Evolutionary conservation across 2,113 vertebrate genomes (phyloP).

Genomic region (Ciconia stormi): DNA sequence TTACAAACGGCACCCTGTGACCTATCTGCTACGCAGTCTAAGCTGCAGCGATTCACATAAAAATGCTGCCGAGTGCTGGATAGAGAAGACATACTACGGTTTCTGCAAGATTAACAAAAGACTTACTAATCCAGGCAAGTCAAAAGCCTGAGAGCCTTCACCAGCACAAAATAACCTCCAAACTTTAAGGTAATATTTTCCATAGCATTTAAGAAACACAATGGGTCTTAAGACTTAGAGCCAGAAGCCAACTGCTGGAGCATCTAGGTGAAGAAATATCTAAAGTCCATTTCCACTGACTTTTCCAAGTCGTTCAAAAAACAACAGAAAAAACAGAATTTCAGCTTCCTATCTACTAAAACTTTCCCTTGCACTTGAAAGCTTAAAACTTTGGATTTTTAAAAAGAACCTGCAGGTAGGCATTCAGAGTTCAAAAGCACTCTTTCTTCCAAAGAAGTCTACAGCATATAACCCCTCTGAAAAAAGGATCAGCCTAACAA

Average conservation of each 20-base stretch:
- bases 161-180: not conserved
- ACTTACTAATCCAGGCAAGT: not conserved
- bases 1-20: not conserved
- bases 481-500: not conserved
- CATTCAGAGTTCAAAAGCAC: not conserved
- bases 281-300: not conserved
- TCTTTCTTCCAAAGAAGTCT: not conserved
- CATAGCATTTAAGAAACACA: not conserved
- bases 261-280: not conserved
- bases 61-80: not conserved
- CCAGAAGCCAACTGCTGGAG: not conserved
- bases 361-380: not conserved
- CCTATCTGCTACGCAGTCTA: not conserved
- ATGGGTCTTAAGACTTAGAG: not conserved
- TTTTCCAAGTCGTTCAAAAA: not conserved
- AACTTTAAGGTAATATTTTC: not conserved
- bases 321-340: not conserved
- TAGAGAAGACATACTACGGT: fast-evolving
- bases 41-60: not conserved
- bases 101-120: not conserved
- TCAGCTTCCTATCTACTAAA: not conserved
- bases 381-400: not conserved
- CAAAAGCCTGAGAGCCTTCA: not conserved
- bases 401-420: not conserved
- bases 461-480: not conserved